Percentiles rank a stretch among this genome's conserved stretches.
Evolutionary conservation across 1,140 invertebrate genomes (phyloP).

Genomic region (Paralvinella palmiformis): DNA sequence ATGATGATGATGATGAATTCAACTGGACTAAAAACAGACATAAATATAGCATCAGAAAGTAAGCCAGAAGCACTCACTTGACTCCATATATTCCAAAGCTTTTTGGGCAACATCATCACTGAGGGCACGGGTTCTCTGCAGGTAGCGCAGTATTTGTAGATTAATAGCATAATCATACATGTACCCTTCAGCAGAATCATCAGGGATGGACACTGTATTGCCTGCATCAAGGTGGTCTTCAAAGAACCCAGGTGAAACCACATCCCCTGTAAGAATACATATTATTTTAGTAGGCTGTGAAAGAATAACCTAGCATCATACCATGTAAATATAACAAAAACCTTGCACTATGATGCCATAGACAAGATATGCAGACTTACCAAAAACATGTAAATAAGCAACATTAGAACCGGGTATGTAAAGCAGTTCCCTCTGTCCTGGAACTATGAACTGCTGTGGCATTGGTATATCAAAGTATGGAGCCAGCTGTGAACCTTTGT

Average conservation of each 20-base stretch:
- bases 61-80: too few species aligned
- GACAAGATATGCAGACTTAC: not conserved
- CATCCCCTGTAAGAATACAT: constrained; percentile 12
- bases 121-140: constrained; percentile 2
- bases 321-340: too few species aligned
- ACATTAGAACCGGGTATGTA: constrained; percentile 12
- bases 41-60: too few species aligned
- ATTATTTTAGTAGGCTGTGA: not conserved
- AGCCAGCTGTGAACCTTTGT: constrained; percentile 8
- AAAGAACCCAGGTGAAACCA: constrained; percentile 18
- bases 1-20: too few species aligned
- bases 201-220: not conserved
- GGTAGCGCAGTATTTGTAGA: constrained; percentile 14
- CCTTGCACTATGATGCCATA: too few species aligned
- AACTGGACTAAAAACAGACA: too few species aligned
- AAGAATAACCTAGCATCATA: not conserved
- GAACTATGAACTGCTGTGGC: not conserved
- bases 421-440: not conserved
- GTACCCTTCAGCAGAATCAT: constrained; percentile 16
- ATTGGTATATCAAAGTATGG: constrained; percentile 13
- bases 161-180: constrained; percentile 14
- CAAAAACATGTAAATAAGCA: not conserved
- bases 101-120: not conserved
- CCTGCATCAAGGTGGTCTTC: constrained; percentile 7
- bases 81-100: constrained; percentile 12